Conservation (phyloP, 2,888 invertebrate species). For the Nebria salina region DNA sequence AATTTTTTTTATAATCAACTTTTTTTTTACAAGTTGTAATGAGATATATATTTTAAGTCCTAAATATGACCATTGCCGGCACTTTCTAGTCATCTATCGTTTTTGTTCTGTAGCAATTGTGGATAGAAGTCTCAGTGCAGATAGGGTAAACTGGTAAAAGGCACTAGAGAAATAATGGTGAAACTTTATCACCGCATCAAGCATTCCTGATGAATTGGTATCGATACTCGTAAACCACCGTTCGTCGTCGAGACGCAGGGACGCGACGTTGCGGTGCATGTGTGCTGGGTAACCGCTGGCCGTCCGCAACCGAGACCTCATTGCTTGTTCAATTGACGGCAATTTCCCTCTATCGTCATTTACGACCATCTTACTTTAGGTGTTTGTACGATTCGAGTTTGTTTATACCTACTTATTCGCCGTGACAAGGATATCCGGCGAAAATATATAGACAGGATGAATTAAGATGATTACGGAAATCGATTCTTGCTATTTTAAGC, state of each 20-base stretch:
- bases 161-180: constrained; percentile 46
- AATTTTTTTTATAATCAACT: too few relatives aligned
- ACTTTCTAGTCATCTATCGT: too few relatives aligned
- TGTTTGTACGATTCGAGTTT: constrained; percentile 23
- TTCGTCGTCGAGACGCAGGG: background rate
- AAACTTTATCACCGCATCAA: constrained; percentile 52
- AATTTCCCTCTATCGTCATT: constrained; percentile 41
- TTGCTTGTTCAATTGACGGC: constrained; percentile 44
- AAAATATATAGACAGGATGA: background rate
- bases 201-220: constrained; percentile 52
- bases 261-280: background rate
- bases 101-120: too few relatives aligned
- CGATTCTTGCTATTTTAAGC: background rate
- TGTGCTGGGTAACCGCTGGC: background rate
- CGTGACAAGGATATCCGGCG: background rate
- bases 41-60: too few relatives aligned
- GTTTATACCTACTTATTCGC: background rate
- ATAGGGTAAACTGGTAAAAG: background rate
- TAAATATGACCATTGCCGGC: too few relatives aligned
- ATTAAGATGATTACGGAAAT: background rate
- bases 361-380: constrained; percentile 36
- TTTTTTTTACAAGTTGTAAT: too few relatives aligned
- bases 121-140: too few relatives aligned
- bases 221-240: constrained; percentile 34
- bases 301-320: constrained; percentile 28